Conservation (phyloP, 2,797 vertebrate genomes). For the Anomalospiza imberbis region DNA sequence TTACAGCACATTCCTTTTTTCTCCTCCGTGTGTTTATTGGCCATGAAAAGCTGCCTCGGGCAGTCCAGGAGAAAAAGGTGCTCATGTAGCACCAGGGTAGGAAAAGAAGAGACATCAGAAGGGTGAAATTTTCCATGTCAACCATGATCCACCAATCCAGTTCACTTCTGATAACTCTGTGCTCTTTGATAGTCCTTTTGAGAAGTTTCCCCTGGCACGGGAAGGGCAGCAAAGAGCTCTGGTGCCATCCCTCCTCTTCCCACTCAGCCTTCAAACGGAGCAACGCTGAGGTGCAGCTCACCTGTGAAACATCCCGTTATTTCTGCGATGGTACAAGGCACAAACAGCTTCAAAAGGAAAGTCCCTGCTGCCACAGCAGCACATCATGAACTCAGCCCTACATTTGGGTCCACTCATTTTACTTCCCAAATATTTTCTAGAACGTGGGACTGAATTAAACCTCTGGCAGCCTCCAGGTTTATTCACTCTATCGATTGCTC, state of each 20-base stretch:
- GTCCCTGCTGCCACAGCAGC: not conserved
- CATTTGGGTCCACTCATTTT: not conserved
- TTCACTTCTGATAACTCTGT: not conserved
- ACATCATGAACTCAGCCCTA: not conserved
- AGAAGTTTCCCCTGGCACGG: not conserved
- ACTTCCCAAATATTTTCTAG: not conserved
- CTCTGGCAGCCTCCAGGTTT: constrained; percentile 4
- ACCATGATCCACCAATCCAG: not conserved
- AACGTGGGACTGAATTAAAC: not conserved
- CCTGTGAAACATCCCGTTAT: accelerated
- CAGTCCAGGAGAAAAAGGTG: not conserved
- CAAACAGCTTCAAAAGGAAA: not conserved
- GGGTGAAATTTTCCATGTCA: not conserved
- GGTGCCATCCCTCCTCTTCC: not conserved
- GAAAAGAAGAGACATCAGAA: not conserved
- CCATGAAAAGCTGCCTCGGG: not conserved
- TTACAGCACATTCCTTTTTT: not conserved
- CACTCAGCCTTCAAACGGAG: not conserved
- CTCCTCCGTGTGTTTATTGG: not conserved
- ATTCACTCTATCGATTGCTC: constrained; percentile 16
- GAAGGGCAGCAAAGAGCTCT: not conserved
- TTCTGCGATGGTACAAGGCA: not conserved
- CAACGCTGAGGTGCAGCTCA: not conserved
- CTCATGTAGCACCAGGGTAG: not conserved
- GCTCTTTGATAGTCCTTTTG: not conserved